Evolutionary conservation across 2,888 invertebrate genomes (phyloP).

Genomic region (Watsonalla cultraria): DNA sequence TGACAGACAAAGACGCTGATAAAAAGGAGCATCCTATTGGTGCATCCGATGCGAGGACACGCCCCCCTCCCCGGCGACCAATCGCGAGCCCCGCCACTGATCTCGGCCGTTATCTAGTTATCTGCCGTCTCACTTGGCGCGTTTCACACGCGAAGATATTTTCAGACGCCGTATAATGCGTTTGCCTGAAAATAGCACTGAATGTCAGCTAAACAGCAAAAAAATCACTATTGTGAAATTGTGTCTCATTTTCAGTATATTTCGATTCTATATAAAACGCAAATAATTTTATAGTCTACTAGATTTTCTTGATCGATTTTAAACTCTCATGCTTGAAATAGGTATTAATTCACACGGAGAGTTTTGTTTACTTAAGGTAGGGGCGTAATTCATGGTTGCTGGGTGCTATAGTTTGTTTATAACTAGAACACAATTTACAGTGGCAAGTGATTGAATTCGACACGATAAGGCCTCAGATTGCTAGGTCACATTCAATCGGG

Average conservation of each 20-base stretch:
- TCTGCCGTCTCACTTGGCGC: slow-evolving; percentile 74
- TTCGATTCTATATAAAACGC: no score
- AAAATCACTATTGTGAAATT: no score
- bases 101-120: slow-evolving; percentile 78
- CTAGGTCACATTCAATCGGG: slow-evolving; percentile 43
- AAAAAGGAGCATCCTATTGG: slow-evolving; percentile 78
- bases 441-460: slow-evolving; percentile 38
- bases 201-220: slow-evolving; percentile 1
- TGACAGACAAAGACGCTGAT: slow-evolving; percentile 79
- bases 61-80: slow-evolving; percentile 62
- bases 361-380: slow-evolving; percentile 10
- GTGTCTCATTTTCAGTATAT: no score
- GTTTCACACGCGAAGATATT: slow-evolving; percentile 48
- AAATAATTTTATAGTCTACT: no score
- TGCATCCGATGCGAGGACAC: slow-evolving; percentile 76
- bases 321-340: no score
- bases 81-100: slow-evolving; percentile 69
- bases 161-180: slow-evolving; percentile 46
- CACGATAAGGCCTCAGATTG: slow-evolving; percentile 49
- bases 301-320: no score
- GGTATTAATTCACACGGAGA: no score
- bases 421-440: slow-evolving; percentile 12
- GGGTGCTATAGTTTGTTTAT: slow-evolving; percentile 4
- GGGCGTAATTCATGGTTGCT: slow-evolving; percentile 15
- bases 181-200: slow-evolving; percentile 20